A percentile compares a stretch with the other conserved stretches of the same genome.
Evolutionary conservation across 2,888 invertebrate species (phyloP).

Genomic region (Gasteruption jaculator): DNA sequence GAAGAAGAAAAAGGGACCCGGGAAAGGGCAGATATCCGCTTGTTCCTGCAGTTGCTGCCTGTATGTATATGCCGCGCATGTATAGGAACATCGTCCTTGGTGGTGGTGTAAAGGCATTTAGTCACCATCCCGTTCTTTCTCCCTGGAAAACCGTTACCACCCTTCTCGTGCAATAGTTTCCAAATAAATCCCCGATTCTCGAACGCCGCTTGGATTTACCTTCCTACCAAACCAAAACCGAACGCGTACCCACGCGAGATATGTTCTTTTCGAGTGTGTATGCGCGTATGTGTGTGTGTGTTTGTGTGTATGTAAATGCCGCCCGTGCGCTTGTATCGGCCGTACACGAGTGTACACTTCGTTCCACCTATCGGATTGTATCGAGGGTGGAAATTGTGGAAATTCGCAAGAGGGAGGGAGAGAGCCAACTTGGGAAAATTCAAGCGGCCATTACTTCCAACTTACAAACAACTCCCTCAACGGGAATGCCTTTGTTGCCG

Average conservation of each 20-base stretch:
- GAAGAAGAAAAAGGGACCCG: slow-evolving; percentile 21
- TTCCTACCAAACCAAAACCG: slow-evolving; percentile 31
- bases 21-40: slow-evolving; percentile 18
- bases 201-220: slow-evolving; percentile 46
- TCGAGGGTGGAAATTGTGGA: too few relatives aligned
- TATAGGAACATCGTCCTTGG: too few relatives aligned
- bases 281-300: too few relatives aligned
- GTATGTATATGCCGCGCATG: too few relatives aligned
- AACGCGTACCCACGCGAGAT: slow-evolving; percentile 29
- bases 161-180: slow-evolving; percentile 42
- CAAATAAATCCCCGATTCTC: slow-evolving; percentile 50
- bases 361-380: too few relatives aligned
- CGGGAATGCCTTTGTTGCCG: slow-evolving; percentile 42
- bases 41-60: too few relatives aligned
- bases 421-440: too few relatives aligned
- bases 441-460: slow-evolving; percentile 43
- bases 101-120: slow-evolving; percentile 31
- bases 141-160: slow-evolving; percentile 27
- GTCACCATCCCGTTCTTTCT: slow-evolving; percentile 20
- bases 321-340: too few relatives aligned
- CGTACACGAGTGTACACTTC: too few relatives aligned
- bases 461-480: slow-evolving; percentile 47
- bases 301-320: too few relatives aligned
- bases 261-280: too few relatives aligned
- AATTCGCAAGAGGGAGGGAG: too few relatives aligned